These are phyloP conservation scores for Neotoxoptera formosana DNA, from an alignment of 1,140 invertebrate species.

Conservation along the genomic window DNA sequence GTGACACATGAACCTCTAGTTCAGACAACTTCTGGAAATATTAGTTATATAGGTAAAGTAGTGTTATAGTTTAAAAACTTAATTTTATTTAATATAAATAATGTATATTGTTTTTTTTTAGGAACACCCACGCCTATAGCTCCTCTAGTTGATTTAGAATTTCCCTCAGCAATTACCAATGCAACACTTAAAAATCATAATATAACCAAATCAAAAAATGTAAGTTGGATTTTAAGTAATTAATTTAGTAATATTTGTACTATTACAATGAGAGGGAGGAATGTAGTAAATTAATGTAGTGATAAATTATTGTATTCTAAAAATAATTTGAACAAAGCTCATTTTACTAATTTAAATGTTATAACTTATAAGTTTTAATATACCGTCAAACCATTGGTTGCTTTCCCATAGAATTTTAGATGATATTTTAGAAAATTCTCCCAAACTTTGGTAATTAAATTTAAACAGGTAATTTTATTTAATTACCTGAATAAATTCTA, in stretches of 20 bases:
- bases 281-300: neutral
- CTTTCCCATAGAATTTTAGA: neutral
- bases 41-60: constrained; percentile 35
- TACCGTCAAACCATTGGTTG: neutral
- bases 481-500: neutral
- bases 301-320: neutral
- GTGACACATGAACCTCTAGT: constrained; percentile 23
- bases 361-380: neutral
- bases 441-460: neutral
- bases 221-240: constrained; percentile 53
- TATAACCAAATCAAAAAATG: constrained; percentile 64
- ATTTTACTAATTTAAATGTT: neutral
- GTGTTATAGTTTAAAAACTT: neutral
- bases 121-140: constrained; percentile 4
- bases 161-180: constrained; percentile 62
- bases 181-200: constrained; percentile 66
- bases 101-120: constrained; percentile 26
- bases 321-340: neutral
- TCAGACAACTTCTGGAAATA: neutral
- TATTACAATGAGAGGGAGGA: neutral
- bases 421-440: no score
- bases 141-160: constrained; percentile 1
- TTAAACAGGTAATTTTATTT: neutral
- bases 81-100: neutral
- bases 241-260: constrained; percentile 26